phyloP scores from a whole-genome alignment of 1,140 invertebrate genomes.

The Maniola jurtina region DNA sequence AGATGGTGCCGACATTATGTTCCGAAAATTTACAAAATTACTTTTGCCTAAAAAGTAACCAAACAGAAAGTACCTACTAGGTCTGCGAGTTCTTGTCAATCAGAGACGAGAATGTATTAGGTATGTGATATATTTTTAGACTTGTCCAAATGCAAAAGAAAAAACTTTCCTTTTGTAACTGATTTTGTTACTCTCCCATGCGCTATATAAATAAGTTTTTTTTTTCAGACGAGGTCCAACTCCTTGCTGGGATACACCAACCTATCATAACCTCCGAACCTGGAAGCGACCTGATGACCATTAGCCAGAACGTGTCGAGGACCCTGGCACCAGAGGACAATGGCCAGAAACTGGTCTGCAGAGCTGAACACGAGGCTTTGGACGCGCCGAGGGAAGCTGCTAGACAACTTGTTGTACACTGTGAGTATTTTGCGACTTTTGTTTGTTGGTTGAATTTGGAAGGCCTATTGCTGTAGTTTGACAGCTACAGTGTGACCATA shows the following conservation, averaged over 20 bases:
- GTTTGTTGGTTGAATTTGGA: not conserved
- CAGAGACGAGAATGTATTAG: no score
- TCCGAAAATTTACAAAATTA: no score
- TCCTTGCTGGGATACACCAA: constrained; percentile 79
- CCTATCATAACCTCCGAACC: constrained; percentile 72
- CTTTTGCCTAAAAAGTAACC: no score
- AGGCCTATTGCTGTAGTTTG: not conserved
- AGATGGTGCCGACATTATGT: no score
- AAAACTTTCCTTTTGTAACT: no score
- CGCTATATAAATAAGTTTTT: not conserved
- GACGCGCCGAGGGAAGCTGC: constrained; percentile 66
- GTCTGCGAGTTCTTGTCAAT: no score
- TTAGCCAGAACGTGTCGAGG: constrained; percentile 82
- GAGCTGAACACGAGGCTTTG: constrained; percentile 82
- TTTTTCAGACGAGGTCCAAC: constrained; percentile 79
- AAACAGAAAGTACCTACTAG: no score
- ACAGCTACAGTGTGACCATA: not conserved
- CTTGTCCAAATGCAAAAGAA: no score
- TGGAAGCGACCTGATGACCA: constrained; percentile 77
- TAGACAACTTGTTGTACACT: constrained; percentile 80
- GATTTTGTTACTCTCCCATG: not conserved
- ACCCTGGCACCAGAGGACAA: constrained; percentile 82
- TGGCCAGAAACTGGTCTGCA: constrained; percentile 82
- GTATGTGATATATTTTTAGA: no score
- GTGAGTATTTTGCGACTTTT: constrained; percentile 72